Evolutionary conservation across 2,797 vertebrate genomes (phyloP), one percentile per base, ranked within the genome.

Genomic region (Phalloptychus januarius): DNA sequence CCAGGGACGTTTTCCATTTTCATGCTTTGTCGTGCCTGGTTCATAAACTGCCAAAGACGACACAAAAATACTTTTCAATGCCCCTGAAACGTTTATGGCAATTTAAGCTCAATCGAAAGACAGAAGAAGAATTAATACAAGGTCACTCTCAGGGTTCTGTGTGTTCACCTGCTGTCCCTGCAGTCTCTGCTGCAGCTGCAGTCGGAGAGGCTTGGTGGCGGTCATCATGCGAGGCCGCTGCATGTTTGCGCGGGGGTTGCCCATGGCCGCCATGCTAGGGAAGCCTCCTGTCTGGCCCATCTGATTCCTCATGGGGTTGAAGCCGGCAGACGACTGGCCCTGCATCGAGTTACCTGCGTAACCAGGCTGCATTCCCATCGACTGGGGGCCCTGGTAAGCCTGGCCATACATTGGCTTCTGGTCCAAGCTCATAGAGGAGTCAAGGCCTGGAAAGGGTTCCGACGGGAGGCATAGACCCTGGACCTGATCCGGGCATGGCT

Each of bases 111-210:
- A 63, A 77, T 13, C 0, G 40, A n/a, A 45, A 10, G 25, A 61
- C 0, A 4, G 33, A 65, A 61, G 40, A 3, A 12, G 38, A 36
- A 25, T 3, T 25, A 7, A 31, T 7, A 5, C 45, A n/a, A 28
- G 16, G 42, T 12, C 7, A 28, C 25, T 65, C 15, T 54, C 2
- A 7, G 20, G 36, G 23, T n/a, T 58, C 3, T 48, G 67, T 74
- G 36, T 45, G 45, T 23, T 88, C 77, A 95, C 94, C 93, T 95
- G 93, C 82, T 98, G 98, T 77, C 98, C 97, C 88, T 99, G 98
- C 20, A 99, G 95, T 86, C 98, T 96, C 93, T 99, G 98, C 93
- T 99, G 98, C 45, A 99, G 97, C 89, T 99, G 98, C 93, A 98
- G 95, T 77, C 98, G 91, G n/a, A 99, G 96, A 25, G 98, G 98